phyloP scores from a whole-genome alignment of 2,888 invertebrate species.

The Epirrita christyi region DNA sequence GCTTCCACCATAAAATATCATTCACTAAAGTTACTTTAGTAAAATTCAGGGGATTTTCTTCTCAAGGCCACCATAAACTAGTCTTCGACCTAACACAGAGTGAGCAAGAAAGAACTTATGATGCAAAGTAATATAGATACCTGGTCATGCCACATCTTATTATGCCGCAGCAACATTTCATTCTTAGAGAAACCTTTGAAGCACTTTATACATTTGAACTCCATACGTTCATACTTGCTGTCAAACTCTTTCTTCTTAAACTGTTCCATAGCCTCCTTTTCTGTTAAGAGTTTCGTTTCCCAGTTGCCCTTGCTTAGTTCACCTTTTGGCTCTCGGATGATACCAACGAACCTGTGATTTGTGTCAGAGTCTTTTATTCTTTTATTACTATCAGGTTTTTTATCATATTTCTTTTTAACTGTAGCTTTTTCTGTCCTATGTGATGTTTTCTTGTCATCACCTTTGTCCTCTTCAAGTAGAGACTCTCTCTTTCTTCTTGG shows the following conservation, averaged over 20 bases:
- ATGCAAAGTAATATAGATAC: too few species aligned
- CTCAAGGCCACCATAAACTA: too few species aligned
- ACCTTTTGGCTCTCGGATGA: conserved; percentile 37
- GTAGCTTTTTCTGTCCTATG: background rate
- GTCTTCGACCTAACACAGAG: too few species aligned
- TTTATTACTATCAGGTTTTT: background rate
- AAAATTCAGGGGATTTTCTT: too few species aligned
- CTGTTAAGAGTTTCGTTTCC: conserved; percentile 59
- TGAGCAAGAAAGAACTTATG: too few species aligned
- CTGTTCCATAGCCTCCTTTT: conserved; percentile 64
- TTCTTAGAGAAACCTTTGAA: conserved; percentile 69
- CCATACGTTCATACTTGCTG: conserved; percentile 55
- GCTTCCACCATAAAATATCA: too few species aligned
- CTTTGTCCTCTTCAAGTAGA: too few species aligned
- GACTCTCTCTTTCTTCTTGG: background rate
- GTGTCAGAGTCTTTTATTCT: conserved; percentile 2
- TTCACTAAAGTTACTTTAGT: too few species aligned
- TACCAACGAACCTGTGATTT: conserved; percentile 22
- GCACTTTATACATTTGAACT: conserved; percentile 65
- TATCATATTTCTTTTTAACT: conserved; percentile 6
- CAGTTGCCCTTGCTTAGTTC: conserved; percentile 60
- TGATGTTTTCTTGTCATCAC: too few species aligned
- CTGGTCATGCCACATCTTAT: conserved; percentile 56
- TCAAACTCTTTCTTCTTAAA: conserved; percentile 55
- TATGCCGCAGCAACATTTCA: conserved; percentile 66